Percentiles rank a stretch among this genome's conserved stretches.
These are phyloP conservation scores for Drosophila monieri DNA, from an alignment of 2,888 invertebrate species.

Conservation along the genomic window DNA sequence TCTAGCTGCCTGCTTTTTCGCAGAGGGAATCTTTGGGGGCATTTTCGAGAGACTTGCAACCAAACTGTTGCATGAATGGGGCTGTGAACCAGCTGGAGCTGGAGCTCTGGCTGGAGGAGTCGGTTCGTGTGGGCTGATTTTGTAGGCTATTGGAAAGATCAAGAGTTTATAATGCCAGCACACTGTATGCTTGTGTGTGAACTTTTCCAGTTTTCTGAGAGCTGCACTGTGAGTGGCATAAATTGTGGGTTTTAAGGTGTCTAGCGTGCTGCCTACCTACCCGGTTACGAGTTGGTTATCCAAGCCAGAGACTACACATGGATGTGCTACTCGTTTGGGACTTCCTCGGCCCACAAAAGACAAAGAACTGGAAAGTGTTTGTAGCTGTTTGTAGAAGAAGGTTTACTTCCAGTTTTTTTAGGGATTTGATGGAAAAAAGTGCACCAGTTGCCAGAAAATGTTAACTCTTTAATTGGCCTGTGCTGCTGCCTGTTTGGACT, in stretches of 20 bases:
- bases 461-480: slow-evolving; percentile 12
- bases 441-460: slow-evolving; percentile 4
- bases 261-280: slow-evolving; percentile 59
- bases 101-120: slow-evolving; percentile 25
- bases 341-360: slow-evolving; percentile 25
- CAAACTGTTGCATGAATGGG: slow-evolving; percentile 70
- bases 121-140: slow-evolving; percentile 78
- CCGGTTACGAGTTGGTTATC: slow-evolving; percentile 15
- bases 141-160: slow-evolving; percentile 83
- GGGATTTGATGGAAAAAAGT: background rate
- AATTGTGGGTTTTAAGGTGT: slow-evolving; percentile 78
- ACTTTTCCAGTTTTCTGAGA: slow-evolving; percentile 71
- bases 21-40: slow-evolving; percentile 35
- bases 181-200: slow-evolving; percentile 63
- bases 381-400: background rate
- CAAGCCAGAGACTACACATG: slow-evolving; percentile 37
- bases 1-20: slow-evolving; percentile 30
- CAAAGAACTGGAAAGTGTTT: slow-evolving; percentile 71
- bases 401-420: background rate
- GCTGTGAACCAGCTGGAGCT: slow-evolving; percentile 64
- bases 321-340: slow-evolving; percentile 46
- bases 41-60: slow-evolving; percentile 33
- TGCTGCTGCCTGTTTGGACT: background rate
- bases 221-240: slow-evolving; percentile 60
- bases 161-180: slow-evolving; percentile 67